Percentiles rank a stretch among this genome's conserved stretches.
phyloP scores from a whole-genome alignment of 2,797 vertebrate species.

The Helicolenus hilgendorfi region DNA sequence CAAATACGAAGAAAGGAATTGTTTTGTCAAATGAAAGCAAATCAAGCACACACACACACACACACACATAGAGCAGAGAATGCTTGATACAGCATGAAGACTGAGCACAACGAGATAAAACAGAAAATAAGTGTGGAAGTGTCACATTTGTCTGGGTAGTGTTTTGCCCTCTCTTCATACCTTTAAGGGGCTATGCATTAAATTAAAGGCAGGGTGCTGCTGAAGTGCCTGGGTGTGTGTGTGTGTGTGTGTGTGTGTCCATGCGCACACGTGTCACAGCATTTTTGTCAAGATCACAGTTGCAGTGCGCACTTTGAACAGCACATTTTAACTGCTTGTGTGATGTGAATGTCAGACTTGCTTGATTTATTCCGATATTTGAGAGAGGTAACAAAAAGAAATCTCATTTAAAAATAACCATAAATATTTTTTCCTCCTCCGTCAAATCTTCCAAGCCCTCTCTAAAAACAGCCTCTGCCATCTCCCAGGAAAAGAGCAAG shows the following conservation, averaged over 20 bases:
- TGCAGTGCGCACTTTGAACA: slow-evolving; percentile 34
- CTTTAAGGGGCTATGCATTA: slow-evolving; percentile 65
- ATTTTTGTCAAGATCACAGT: slow-evolving; percentile 58
- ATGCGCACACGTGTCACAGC: background rate
- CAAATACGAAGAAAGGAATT: slow-evolving; percentile 33
- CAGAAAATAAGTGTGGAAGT: slow-evolving; percentile 58
- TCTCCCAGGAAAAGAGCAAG: slow-evolving; percentile 67
- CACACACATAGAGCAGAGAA: background rate
- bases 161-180: slow-evolving; percentile 59
- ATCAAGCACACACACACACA: slow-evolving; percentile 19
- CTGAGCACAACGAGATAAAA: slow-evolving; percentile 60
- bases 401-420: slow-evolving; percentile 74
- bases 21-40: slow-evolving; percentile 51
- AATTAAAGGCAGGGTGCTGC: slow-evolving; percentile 72
- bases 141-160: slow-evolving; percentile 63
- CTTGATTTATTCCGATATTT: slow-evolving; percentile 77
- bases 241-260: background rate
- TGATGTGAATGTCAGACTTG: slow-evolving; percentile 67
- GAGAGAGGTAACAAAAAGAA: slow-evolving; percentile 23
- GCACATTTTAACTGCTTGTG: slow-evolving; percentile 67
- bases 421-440: slow-evolving; percentile 56
- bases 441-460: slow-evolving; percentile 55
- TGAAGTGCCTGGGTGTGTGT: slow-evolving; percentile 46
- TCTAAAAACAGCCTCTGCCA: slow-evolving; percentile 69
- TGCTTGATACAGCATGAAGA: slow-evolving; percentile 61